These are phyloP conservation scores for Bos javanicus DNA, from an alignment of 2,113 vertebrate genomes.

Conservation along the genomic window DNA sequence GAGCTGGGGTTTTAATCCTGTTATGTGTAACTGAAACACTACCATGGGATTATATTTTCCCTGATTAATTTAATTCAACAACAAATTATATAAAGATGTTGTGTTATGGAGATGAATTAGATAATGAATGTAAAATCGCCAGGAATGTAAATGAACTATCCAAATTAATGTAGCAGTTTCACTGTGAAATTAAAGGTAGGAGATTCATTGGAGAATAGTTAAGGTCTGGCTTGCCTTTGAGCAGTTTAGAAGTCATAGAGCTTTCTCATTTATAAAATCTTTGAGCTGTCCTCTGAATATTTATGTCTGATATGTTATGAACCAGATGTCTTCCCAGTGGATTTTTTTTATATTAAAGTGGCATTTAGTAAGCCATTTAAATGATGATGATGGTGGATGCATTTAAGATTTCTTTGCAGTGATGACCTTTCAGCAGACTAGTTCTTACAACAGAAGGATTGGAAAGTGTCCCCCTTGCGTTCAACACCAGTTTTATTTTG, in stretches of 20 bases:
- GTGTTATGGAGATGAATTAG: neutral
- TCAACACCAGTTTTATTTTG: neutral
- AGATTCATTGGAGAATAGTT: neutral
- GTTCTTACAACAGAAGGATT: neutral
- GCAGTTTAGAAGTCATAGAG: neutral
- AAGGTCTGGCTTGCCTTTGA: neutral
- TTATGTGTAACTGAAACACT: neutral
- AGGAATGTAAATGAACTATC: neutral
- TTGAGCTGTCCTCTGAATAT: neutral
- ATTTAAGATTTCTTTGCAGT: neutral
- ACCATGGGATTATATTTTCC: neutral
- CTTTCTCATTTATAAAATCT: neutral
- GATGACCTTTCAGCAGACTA: neutral
- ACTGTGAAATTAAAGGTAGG: conserved; percentile 14
- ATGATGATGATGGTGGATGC: neutral
- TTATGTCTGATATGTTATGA: neutral
- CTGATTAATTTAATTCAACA: conserved; percentile 20
- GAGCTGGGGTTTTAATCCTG: neutral
- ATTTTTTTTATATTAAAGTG: neutral
- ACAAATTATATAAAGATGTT: neutral
- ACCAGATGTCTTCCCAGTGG: neutral
- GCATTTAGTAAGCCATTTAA: neutral
- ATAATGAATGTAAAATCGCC: neutral
- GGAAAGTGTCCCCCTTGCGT: neutral
- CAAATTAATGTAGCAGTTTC: conserved; percentile 15